phyloP scores from a whole-genome alignment of 2,888 invertebrate species.

The Homarus gammarus region DNA sequence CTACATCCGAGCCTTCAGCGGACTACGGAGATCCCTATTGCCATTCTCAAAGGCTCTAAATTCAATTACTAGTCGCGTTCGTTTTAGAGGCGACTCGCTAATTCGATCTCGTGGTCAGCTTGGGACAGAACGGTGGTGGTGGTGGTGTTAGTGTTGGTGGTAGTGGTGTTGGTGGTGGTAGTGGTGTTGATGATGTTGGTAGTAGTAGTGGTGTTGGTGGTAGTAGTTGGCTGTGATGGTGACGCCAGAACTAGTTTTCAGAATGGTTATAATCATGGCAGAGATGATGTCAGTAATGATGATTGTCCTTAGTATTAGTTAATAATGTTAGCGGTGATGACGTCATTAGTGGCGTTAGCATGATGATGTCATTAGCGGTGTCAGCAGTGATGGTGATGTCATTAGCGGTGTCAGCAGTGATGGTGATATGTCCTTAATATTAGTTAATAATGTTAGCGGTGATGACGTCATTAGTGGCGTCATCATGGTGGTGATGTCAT shows the following conservation, averaged over 20 bases:
- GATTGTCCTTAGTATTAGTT: background rate
- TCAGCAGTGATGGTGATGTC: background rate
- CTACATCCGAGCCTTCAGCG: constrained; percentile 46
- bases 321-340: background rate
- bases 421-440: too few relatives aligned
- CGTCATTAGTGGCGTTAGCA: background rate
- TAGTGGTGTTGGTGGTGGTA: background rate
- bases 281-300: background rate
- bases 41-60: constrained; percentile 70
- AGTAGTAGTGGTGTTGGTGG: background rate
- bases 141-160: background rate
- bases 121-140: constrained; percentile 18
- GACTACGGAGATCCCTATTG: constrained; percentile 66
- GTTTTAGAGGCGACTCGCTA: constrained; percentile 65
- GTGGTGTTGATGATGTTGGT: background rate
- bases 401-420: background rate
- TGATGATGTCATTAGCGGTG: background rate
- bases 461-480: too few relatives aligned
- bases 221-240: background rate
- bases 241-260: background rate
- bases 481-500: background rate
- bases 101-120: constrained; percentile 56
- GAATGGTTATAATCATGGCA: background rate
- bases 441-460: background rate
- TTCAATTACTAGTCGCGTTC: constrained; percentile 66